Evolutionary conservation across 2,888 invertebrate species (phyloP), one percentile per base, ranked within the genome.

Genomic region (Eledona agricola): DNA sequence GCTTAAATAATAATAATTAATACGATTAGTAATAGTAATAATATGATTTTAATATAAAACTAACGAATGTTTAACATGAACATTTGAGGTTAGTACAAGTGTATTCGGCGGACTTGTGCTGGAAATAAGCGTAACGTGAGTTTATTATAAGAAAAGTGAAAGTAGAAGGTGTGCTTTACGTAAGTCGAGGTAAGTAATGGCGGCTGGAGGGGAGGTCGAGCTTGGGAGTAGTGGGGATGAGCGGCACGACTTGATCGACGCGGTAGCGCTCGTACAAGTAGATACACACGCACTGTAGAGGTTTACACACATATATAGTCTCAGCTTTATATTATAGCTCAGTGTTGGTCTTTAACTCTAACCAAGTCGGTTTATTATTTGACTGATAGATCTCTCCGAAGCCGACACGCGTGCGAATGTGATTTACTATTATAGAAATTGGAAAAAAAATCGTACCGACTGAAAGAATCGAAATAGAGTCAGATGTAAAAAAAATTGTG

Each of bases 271-370:
- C 57, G 49, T 58, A 63, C 60, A 59, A 61, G 55, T 47, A 46
- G 51, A 63, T 64, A 64, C 63, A 59, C 65, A 67, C 66, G 66
- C 66, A 67, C 63, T 64, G 43, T 50, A 42, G 60, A 61, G 60
- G 58, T 59, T 60, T 60, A 62, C 63, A 54, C 62, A 65, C 66
- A 69, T 67, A 70, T 70, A 70, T 66, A 69, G 65, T 63, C 57
- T 64, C 60, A 64, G 65, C 64, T 64, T 64, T 62, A 58, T 58
- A 55, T 63, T 61, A 60, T 46, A 66, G 61, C 62, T 62, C 69
- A 70, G 70, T 70, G 68, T 69, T 65, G 63, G 62, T 57, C 63
- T 62, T 59, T 54, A 53, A 58, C 57, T 59, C 55, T 49, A 60
- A 49, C 54, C 56, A 59, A 60, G 51, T 58, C 54, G 62, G 62